Base-by-base conservation (phyloP, 2,113 vertebrate genomes). In the Hippocampus mohnikei region DNA sequence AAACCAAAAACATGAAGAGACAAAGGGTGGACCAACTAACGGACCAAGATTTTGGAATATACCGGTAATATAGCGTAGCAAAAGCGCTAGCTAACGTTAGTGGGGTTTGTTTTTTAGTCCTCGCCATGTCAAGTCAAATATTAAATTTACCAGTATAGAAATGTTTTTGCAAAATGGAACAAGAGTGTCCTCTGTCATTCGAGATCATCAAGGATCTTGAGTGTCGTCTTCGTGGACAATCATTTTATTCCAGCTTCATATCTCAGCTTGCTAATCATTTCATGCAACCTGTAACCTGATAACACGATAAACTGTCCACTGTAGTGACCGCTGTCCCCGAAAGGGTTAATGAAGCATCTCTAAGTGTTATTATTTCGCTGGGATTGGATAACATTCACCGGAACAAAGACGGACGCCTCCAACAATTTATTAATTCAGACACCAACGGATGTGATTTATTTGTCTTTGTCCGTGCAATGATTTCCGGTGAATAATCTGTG, bases 381-480 rank as follows among this genome's bases (percentile, higher is more conserved):
- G 8, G 59, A 61, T 61, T 8, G 20, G 37, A 61, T 61, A 37
- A 37, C 18, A 11, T 37, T 61, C 29, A 61, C 29, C 1, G 7
- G 18, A 18, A 61, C 18, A 61, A 18, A 37, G 59, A 61, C 18
- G 23, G n/a, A 55, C 52, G n/a, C 21, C 21, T 55, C 52, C 12
- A 12, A 58, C 55, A 61, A 61, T 61, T 10, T 20, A 61, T 61
- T 21, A 37, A 18, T 37, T 33, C 1, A 8, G 59, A 61, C 29
- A 61, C 59, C 21, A 33, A 61, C 59, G 59, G 59, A 40, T 61
- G 59, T 61, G 10, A 61, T 37, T 61, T 61, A 61, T 61, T 61
- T 40, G 18, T 60, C 29, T 33, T 60, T 25, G 23, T 27, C 27
- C 10, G 9, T 37, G 33, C 20, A 21, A 37, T 37, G 29, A 61